Conservation (phyloP, 2,888 invertebrate genomes). For the Caenorhabditis wallacei region DNA sequence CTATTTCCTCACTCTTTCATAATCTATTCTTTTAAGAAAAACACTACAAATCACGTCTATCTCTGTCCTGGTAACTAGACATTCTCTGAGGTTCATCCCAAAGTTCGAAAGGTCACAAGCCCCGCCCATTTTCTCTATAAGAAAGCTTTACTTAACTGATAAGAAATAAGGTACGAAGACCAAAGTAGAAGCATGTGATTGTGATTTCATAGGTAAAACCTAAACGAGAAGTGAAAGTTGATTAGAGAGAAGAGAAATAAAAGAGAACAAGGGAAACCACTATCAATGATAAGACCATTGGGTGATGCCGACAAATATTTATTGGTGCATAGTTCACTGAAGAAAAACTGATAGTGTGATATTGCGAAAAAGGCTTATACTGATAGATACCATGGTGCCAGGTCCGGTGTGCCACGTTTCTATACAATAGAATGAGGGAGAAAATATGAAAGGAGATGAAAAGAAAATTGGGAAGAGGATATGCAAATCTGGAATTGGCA, state of each 20-base stretch:
- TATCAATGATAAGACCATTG: constrained; percentile 39
- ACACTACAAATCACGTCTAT: too few species aligned
- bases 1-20: too few species aligned
- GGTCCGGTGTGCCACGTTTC: not conserved
- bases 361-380: constrained; percentile 14
- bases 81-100: not conserved
- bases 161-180: constrained; percentile 52
- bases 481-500: constrained; percentile 21
- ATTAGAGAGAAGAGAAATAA: constrained; percentile 6
- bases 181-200: constrained; percentile 44
- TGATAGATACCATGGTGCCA: constrained; percentile 2
- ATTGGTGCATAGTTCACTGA: constrained; percentile 55
- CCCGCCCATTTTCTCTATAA: constrained; percentile 9
- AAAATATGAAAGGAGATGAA: constrained; percentile 1
- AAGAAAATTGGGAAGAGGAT: not conserved
- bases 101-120: constrained; percentile 9
- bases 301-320: constrained; percentile 40
- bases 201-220: constrained; percentile 14
- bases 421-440: not conserved
- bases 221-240: constrained; percentile 34
- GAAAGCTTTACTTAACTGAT: constrained; percentile 17
- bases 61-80: not conserved
- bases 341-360: constrained; percentile 24
- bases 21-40: not conserved
- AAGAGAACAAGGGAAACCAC: constrained; percentile 19